Conservation (phyloP, 2,797 vertebrate species). For the Anguilla marmorata region DNA sequence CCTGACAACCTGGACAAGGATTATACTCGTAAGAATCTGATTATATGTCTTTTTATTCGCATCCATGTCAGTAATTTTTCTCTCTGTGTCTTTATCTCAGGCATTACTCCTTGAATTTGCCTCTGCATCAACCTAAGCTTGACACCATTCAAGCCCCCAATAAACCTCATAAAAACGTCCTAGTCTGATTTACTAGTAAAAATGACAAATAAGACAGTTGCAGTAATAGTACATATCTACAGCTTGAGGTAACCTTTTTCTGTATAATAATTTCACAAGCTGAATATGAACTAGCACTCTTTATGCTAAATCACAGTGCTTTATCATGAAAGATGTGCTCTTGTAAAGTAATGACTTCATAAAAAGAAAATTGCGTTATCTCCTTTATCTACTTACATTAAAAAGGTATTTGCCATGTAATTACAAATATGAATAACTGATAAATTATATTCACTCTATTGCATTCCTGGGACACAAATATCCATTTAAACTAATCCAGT, state of each 20-base stretch:
- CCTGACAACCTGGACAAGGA: not conserved
- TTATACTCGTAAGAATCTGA: not conserved
- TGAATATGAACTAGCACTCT: not conserved
- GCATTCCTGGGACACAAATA: constrained; percentile 12
- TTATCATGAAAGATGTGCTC: not conserved
- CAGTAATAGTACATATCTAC: not conserved
- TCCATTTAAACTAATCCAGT: not conserved
- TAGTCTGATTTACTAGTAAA: not conserved
- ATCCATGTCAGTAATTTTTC: not conserved
- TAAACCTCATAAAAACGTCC: not conserved
- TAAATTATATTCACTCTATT: not conserved
- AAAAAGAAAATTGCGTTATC: not conserved
- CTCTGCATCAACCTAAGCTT: not conserved
- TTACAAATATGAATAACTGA: not conserved
- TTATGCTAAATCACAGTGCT: not conserved
- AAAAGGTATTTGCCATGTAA: not conserved
- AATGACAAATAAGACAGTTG: constrained; percentile 14
- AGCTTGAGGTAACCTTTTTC: not conserved
- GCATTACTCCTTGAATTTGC: not conserved
- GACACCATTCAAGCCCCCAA: not conserved
- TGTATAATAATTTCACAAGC: not conserved
- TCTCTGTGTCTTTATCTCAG: not conserved
- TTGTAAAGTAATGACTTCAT: not conserved
- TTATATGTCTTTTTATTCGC: not conserved
- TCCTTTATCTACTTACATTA: not conserved